Percentiles rank a stretch among this genome's conserved stretches.
Evolutionary conservation across 2,797 vertebrate genomes (phyloP).

Genomic region (Pseudochirops cupreus): DNA sequence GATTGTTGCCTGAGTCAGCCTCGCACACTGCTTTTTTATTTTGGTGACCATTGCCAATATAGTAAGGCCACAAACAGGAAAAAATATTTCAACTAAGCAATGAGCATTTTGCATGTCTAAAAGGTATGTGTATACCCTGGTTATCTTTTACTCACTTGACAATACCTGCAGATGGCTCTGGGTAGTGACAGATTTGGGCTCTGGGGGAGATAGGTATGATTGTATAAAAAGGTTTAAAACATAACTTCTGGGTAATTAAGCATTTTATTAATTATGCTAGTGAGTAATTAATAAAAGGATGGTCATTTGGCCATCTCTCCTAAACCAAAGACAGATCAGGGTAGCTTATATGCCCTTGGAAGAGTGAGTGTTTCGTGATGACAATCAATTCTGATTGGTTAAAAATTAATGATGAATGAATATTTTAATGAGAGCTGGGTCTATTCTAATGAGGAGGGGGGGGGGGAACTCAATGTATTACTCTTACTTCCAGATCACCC

Average conservation of each 20-base stretch:
- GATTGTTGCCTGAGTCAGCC: neutral
- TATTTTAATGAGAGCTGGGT: neutral
- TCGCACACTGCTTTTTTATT: neutral
- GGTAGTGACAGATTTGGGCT: neutral
- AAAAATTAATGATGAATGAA: neutral
- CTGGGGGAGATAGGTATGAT: neutral
- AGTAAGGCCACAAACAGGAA: neutral
- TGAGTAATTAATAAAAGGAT: neutral
- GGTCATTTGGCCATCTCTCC: neutral
- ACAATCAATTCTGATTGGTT: neutral
- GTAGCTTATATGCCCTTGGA: neutral
- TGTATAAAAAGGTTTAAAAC: neutral
- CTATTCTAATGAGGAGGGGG: neutral
- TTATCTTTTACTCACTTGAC: neutral
- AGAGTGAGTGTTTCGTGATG: neutral
- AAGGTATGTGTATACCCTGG: neutral
- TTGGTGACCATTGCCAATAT: neutral
- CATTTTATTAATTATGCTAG: neutral
- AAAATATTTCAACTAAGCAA: rapidly evolving
- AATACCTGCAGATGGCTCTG: neutral
- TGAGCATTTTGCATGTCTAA: neutral
- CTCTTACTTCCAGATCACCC: neutral
- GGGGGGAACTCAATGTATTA: neutral
- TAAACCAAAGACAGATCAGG: neutral
- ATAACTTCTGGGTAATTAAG: neutral